These are phyloP conservation scores for western clawed frog (Xenopus tropicalis) DNA, from an alignment of 2,113 vertebrate genomes.

Conservation along the genomic window UCB_Xtro_10.0 CM004446.2:54768501-54769000, in stretches of 20 bases:
- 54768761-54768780: slow-evolving; percentile 73
- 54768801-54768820: slow-evolving; percentile 85
- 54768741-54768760: slow-evolving; percentile 84
- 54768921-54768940: slow-evolving; percentile 47
- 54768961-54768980: not conserved
- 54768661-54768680: too few relatives aligned
- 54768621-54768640: too few relatives aligned
- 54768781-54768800: slow-evolving; percentile 74
- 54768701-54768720: slow-evolving; percentile 86
- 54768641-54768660: too few relatives aligned
- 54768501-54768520: too few relatives aligned
- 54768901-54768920: slow-evolving; percentile 92
- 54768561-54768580: too few relatives aligned
- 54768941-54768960: not conserved
- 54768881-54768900: slow-evolving; percentile 75
- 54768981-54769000: too few relatives aligned
- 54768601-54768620: too few relatives aligned
- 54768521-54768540: too few relatives aligned
- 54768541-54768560: too few relatives aligned
- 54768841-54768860: slow-evolving; percentile 70
- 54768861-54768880: slow-evolving; percentile 58
- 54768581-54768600: too few relatives aligned
- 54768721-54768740: slow-evolving; percentile 73
- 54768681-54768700: not conserved
- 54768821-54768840: slow-evolving; percentile 76